Percentiles rank a stretch among this genome's conserved stretches.
Evolutionary conservation across 37 sponge, comb jelly and placozoan genomes (phyloP).

Genomic region (Chondrilla cf. caribensis): DNA sequence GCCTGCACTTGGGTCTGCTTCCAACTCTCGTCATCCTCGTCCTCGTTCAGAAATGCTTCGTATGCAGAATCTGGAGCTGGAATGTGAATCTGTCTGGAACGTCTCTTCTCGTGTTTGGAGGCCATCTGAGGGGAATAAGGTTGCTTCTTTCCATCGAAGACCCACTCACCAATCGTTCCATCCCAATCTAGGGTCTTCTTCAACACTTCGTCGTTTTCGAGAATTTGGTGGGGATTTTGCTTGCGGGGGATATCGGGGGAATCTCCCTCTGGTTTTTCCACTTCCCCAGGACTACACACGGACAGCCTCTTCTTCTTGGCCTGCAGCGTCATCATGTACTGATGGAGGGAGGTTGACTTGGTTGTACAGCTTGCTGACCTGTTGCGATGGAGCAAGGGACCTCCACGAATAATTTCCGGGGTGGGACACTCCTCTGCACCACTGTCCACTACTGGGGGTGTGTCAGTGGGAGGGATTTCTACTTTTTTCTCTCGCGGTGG

Average conservation of each 20-base stretch:
- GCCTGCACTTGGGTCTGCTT: no score
- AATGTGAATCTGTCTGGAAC: constrained; percentile 11
- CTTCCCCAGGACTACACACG: neutral
- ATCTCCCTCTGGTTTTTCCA: neutral
- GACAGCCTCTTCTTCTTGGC: constrained; percentile 18
- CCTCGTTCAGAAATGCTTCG: constrained; percentile 5
- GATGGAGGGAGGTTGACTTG: neutral
- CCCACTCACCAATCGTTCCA: constrained; percentile 6
- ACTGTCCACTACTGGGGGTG: neutral
- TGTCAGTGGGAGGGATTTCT: neutral
- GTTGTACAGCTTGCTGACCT: neutral
- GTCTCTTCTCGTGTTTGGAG: neutral
- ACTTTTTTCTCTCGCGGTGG: neutral
- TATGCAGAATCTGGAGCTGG: constrained; percentile 17
- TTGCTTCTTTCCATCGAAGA: constrained; percentile 2
- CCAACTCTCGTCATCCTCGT: neutral
- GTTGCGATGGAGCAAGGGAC: neutral
- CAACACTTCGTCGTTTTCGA: neutral
- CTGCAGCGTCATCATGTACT: neutral
- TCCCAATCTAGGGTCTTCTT: neutral
- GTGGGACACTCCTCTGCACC: neutral
- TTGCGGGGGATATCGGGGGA: no score
- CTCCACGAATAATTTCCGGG: neutral
- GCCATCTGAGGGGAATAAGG: constrained; percentile 11
- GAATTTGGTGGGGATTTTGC: neutral